phyloP scores from a whole-genome alignment of 2,797 vertebrate species.

The Chiloscyllium punctatum region DNA sequence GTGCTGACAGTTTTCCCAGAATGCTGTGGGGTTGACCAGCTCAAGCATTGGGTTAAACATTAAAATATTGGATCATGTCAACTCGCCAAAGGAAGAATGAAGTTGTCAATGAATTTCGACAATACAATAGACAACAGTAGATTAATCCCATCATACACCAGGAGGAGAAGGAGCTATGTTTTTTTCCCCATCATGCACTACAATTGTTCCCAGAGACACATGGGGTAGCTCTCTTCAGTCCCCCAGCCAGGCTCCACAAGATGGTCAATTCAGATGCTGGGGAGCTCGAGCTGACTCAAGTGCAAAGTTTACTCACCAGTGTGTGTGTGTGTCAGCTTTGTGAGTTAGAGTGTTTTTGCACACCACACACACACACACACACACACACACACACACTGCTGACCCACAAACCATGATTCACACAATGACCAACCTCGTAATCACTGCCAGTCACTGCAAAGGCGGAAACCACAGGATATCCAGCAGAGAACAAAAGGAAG shows the following conservation, averaged over 20 bases:
- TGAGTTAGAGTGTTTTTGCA: background rate
- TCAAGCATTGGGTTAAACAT: background rate
- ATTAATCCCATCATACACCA: no score
- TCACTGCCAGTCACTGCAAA: background rate
- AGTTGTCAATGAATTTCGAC: background rate
- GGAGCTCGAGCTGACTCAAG: background rate
- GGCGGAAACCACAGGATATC: background rate
- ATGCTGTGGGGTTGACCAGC: background rate
- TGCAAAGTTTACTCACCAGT: background rate
- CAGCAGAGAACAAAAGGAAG: background rate
- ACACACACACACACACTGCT: background rate
- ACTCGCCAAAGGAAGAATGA: background rate
- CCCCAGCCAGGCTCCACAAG: background rate
- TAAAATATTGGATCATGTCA: background rate
- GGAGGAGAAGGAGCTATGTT: no score
- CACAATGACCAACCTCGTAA: background rate
- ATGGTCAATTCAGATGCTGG: background rate
- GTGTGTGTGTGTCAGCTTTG: background rate
- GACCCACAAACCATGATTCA: background rate
- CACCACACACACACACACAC: background rate
- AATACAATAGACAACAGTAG: no score
- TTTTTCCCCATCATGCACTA: background rate
- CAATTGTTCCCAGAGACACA: background rate
- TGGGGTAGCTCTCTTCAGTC: background rate
- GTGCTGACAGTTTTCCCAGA: background rate